A percentile compares a stretch with the other conserved stretches of the same genome.
These are phyloP conservation scores for Neocloeon triangulifer DNA, from an alignment of 1,140 invertebrate genomes.

Conservation along the genomic window DNA sequence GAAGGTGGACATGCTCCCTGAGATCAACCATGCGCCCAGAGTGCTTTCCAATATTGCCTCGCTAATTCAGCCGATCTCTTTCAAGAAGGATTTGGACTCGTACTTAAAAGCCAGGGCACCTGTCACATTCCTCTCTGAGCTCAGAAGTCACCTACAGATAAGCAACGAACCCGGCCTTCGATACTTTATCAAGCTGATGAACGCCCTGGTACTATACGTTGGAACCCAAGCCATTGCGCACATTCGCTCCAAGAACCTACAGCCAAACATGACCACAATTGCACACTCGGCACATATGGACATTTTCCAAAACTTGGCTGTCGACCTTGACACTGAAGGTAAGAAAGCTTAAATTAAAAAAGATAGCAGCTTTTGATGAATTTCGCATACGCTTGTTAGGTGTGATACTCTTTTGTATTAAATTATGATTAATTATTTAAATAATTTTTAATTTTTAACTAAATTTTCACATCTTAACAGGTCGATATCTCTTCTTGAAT, in stretches of 20 bases:
- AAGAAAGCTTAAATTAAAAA: too few relatives aligned
- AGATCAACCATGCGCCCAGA: constrained; percentile 59
- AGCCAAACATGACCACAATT: constrained; percentile 88
- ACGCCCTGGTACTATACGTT: constrained; percentile 91
- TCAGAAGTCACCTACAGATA: constrained; percentile 73
- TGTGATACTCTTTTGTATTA: too few relatives aligned
- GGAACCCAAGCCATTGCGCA: constrained; percentile 86
- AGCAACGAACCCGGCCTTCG: constrained; percentile 66
- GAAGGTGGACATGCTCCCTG: constrained; percentile 86
- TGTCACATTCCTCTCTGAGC: constrained; percentile 84
- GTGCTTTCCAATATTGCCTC: constrained; percentile 74
- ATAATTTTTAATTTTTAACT: too few relatives aligned
- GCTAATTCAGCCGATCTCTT: constrained; percentile 64
- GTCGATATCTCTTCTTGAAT: constrained; percentile 86
- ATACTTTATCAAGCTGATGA: constrained; percentile 92
- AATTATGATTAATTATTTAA: too few relatives aligned
- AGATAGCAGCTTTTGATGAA: too few relatives aligned
- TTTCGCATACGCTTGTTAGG: too few relatives aligned
- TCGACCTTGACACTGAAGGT: constrained; percentile 93
- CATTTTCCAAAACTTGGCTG: constrained; percentile 96
- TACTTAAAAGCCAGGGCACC: constrained; percentile 87
- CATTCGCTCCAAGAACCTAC: constrained; percentile 65
- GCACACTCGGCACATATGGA: constrained; percentile 97
- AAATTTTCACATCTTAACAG: too few relatives aligned
- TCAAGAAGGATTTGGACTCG: constrained; percentile 90